These are phyloP conservation scores for Varanus komodoensis DNA, from an alignment of 2,113 vertebrate species.

Conservation along the genomic window DNA sequence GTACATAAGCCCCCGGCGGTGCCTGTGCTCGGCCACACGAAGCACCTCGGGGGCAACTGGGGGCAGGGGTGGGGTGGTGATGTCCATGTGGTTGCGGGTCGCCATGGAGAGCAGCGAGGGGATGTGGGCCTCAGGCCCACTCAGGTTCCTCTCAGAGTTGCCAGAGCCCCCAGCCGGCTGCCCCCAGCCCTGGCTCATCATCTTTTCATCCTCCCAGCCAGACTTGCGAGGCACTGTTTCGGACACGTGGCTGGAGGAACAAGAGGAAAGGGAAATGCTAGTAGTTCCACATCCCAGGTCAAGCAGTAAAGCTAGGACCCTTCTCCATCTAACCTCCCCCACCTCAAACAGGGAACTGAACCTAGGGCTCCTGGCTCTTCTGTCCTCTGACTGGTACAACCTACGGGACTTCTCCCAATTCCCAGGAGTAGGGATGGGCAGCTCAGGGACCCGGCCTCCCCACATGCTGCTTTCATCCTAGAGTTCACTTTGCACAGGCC, in stretches of 20 bases:
- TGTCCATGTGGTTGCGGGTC: slow-evolving; percentile 92
- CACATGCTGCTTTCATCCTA: background rate
- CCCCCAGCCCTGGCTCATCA: slow-evolving; percentile 61
- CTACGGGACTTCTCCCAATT: background rate
- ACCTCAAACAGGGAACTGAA: background rate
- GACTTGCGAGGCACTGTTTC: slow-evolving; percentile 79
- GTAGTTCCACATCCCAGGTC: background rate
- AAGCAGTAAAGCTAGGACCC: background rate
- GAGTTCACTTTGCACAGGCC: too few species aligned
- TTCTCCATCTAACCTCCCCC: too few species aligned
- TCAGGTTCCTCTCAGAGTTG: slow-evolving; percentile 76
- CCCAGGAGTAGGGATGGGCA: background rate
- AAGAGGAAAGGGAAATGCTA: background rate
- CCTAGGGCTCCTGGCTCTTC: background rate
- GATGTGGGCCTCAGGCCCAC: slow-evolving; percentile 85
- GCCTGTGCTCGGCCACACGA: slow-evolving; percentile 90
- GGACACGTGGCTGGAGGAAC: slow-evolving; percentile 80
- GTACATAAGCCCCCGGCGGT: slow-evolving; percentile 92
- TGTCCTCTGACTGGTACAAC: background rate
- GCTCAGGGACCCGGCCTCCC: background rate
- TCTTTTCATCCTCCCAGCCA: slow-evolving; percentile 81
- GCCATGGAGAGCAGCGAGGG: slow-evolving; percentile 93
- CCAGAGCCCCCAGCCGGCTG: slow-evolving; percentile 66
- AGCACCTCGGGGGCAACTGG: slow-evolving; percentile 91
- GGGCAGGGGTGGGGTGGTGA: slow-evolving; percentile 91